Conservation (phyloP, 2,888 invertebrate species). For the Zele albiditarsus region DNA sequence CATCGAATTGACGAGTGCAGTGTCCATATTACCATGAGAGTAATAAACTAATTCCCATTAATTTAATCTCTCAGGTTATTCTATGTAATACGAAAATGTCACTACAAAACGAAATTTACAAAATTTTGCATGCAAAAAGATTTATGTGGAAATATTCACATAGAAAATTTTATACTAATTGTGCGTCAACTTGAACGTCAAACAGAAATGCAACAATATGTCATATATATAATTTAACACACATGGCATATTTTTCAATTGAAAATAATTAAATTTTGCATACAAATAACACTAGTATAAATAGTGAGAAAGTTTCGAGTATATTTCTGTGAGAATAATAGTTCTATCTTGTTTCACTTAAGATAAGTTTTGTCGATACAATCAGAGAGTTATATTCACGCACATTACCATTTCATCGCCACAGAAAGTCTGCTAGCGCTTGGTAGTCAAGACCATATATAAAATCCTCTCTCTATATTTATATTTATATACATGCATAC, state of each 20-base stretch:
- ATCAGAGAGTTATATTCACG: not conserved
- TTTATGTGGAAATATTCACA: too few relatives aligned
- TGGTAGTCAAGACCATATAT: not conserved
- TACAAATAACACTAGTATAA: conserved; percentile 22
- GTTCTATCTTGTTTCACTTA: conserved; percentile 11
- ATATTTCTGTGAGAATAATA: not conserved
- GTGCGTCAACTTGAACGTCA: too few relatives aligned
- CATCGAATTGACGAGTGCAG: not conserved
- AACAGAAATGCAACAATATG: too few relatives aligned
- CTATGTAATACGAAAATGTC: not conserved
- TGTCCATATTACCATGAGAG: not conserved
- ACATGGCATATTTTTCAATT: conserved; percentile 15
- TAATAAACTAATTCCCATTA: conserved; percentile 27
- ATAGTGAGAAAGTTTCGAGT: conserved; percentile 23
- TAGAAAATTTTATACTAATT: too few relatives aligned
- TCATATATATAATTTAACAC: too few relatives aligned
- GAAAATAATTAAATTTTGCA: not conserved
- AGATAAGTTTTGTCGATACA: conserved; percentile 2
- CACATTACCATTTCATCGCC: not conserved
- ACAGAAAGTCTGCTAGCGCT: not conserved
- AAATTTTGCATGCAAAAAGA: too few relatives aligned
- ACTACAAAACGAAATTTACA: not conserved
- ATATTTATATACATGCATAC: not conserved
- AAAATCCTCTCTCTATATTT: conserved; percentile 1
- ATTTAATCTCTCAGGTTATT: conserved; percentile 12